Base-by-base conservation (phyloP, 1,140 invertebrate species). In the Meloidogyne floridensis region DNA sequence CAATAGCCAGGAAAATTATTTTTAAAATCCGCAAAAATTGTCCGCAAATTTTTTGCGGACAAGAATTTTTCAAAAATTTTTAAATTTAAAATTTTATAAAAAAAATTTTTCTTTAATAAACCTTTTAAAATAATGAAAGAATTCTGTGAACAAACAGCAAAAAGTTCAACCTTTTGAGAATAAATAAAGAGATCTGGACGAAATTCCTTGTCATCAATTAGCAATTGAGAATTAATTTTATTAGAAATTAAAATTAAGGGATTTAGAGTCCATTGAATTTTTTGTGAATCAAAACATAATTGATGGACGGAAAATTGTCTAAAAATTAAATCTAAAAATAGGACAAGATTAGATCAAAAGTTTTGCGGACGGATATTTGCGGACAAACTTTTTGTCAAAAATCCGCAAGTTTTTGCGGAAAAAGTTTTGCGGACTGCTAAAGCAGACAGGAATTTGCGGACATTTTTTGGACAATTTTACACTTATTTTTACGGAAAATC, bases 101-200 rank as follows among this genome's bases (percentile, higher is more conserved):
- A 32, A 32, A 32, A 32, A 20, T 20, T 20, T 32, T 32, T 32
- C 2, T 32, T 32, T 32, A 32, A 32, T 65, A 77, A 15, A 9
- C 54, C 75, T 11, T 65, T n/a, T n/a, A 65, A 54, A 59, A 77
- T 54, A 77, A 65, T n/a, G 3, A 11, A 18, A 70, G 42, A 43
- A 3, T 7, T 13, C 0, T 77, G 42, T 6, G 75, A 13, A 77
- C 75, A 77, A 69, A 77, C 54, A 9, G 75, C 42, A 42, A 77
- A 10, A 13, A 15, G 43, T 7, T 54, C 13, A 3, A 65, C 75
- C 1, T 54, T 65, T n/a, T 71, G n/a, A 13, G 75, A 77, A 65
- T 69, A 77, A 70, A 18, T 43, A 20, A 54, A 77, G 20, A 77
- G 13, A 20, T 77, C 75, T 32, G 75, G 15, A 0, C 75, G 75